These are phyloP conservation scores for Nicator chloris DNA, from an alignment of 2,113 vertebrate species.

Conservation along the genomic window DNA sequence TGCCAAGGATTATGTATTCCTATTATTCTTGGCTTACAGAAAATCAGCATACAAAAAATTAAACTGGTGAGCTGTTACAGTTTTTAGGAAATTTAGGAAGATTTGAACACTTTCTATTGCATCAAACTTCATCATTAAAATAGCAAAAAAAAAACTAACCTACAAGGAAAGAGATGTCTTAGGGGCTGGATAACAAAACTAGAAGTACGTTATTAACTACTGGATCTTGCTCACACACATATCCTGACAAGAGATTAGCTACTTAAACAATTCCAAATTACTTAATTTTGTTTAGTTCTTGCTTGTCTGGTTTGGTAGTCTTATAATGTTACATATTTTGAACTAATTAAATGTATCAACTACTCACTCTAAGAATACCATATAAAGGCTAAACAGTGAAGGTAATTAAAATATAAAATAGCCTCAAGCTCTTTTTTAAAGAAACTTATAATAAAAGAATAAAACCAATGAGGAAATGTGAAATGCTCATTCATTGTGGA, in stretches of 20 bases:
- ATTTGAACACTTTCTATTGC: not conserved
- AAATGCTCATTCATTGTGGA: not conserved
- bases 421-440: not conserved
- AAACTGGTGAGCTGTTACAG: not conserved
- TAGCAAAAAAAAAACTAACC: not conserved
- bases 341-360: not conserved
- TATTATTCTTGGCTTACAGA: not conserved
- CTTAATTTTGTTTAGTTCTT: not conserved
- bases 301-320: not conserved
- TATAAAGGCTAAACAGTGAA: not conserved
- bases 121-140: not conserved
- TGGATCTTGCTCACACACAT: not conserved
- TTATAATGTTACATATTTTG: not conserved
- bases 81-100: not conserved
- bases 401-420: not conserved
- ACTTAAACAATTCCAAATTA: not conserved
- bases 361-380: not conserved
- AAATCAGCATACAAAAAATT: not conserved
- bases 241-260: not conserved
- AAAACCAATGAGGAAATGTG: not conserved
- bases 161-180: not conserved
- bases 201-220: not conserved
- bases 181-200: accelerated
- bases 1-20: not conserved
- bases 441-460: not conserved